Evolutionary conservation across 92 coral and sea anemone species (phyloP), one percentile per base, ranked within the genome.

Genomic region (Actinernus sp.): DNA sequence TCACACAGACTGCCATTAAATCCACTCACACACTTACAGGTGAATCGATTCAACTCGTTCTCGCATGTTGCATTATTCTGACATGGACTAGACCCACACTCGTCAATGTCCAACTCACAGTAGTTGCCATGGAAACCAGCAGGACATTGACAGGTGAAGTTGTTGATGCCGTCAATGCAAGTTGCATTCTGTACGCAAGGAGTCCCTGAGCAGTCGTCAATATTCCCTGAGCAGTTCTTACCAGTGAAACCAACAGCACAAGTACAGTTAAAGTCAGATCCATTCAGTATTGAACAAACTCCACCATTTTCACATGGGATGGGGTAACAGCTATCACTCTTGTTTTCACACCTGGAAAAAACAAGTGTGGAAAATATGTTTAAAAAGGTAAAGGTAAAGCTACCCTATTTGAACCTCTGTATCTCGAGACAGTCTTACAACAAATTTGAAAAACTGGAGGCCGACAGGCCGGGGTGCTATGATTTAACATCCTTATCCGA

Each of bases 1-100:
- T 81, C 81, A 68, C 98, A 92, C 4, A 61, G 68, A 8, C 63
- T 73, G 32, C 98, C 98, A 47, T 86, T 85, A 53, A 59, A 92
- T 1, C 98, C 98, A 22, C 43, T 13, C 0, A 39, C 51, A 71
- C 97, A 92, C 2, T 44, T 61, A 65, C 97, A 92, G 44, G 56
- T 68, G 81, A 64, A 92, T 9, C 67, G 55, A 7, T 64, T 77
- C 29, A 81, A 37, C 31, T 29, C 76, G 31, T 87, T 75, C 31
- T 23, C 34, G 26, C 93, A 87, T 3, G 93, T 81, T 1, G 68
- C 93, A 36, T 58, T 75, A 43, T 87, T 74, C 31, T 10, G 12
- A 32, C 89, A 87, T 2, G 86, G 89, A 33, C 76, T 82, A 11
- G 89, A 82, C 2, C 52, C 61, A 51, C 89, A 82, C 43, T 87